Evolutionary conservation across 2,113 vertebrate species (phyloP), one percentile per base, ranked within the genome.

Genomic region (Uropsilus gracilis): DNA sequence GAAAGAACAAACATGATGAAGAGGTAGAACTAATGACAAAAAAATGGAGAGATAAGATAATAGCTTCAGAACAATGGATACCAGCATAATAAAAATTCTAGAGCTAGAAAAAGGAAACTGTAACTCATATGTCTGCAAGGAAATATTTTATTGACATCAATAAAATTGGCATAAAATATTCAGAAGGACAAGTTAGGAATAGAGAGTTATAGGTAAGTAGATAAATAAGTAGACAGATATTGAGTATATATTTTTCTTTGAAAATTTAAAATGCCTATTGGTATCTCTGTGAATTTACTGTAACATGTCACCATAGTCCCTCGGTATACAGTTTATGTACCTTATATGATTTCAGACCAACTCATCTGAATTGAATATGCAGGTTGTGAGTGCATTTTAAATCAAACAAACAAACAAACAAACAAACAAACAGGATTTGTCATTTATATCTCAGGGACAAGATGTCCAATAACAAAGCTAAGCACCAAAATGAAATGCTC

Each of bases 221-320:
- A 80, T 11, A 66, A 42, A n/a, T 50, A 72, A 61, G 30, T 55
- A 8, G 8, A 78, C 3, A 30, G 37, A 2, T 81, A 61, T 53
- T 34, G 4, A 63, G 11, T 32, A 66, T 72, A 0, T 50, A 89
- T 63, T 76, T 80, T 91, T 75, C 12, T 95, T 66, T 86, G 34
- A 63, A 91, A 72, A 59, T 55, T n/a, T 71, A 83, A 73, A 78
- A 84, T 86, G 39, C 46, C 6, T 8, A 0, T 46, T 55, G 80
- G 76, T 2, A 59, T 1, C 12, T 6, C 32, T 68, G 0, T 92
- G 77, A 77, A 20, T 69, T 86, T 42, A 48, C 6, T 59, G 3
- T 4, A 34, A 14, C 2, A 12, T 46, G 8, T 4, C 2, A 78
- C 6, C 2, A 78, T 3, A 6, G 6, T 0, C 16, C 13, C 9